Evolutionary conservation across 2,113 vertebrate genomes (phyloP).

Genomic region (Nothoprocta pentlandii): DNA sequence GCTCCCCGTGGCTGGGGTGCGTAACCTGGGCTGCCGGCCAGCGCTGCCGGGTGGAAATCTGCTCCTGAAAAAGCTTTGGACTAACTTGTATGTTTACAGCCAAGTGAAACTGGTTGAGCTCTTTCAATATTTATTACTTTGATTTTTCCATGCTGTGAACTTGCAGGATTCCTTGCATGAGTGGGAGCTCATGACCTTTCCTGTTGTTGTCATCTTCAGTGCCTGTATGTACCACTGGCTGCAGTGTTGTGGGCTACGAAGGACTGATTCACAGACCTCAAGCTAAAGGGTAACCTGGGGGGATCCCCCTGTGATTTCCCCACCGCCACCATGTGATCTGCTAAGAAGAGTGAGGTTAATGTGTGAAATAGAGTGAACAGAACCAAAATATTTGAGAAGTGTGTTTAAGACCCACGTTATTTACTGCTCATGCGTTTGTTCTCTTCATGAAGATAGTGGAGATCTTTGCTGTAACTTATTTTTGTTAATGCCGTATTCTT

Average conservation of each 20-base stretch:
- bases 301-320: not conserved
- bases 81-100: not conserved
- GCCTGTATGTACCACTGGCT: not conserved
- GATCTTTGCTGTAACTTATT: not conserved
- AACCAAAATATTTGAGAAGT: not conserved
- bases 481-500: not conserved
- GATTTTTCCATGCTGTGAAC: not conserved
- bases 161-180: not conserved
- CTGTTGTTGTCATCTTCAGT: not conserved
- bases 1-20: not conserved
- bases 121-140: not conserved
- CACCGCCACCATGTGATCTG: not conserved
- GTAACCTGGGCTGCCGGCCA: not conserved
- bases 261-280: not conserved
- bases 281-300: not conserved
- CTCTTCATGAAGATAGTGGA: not conserved
- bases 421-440: not conserved
- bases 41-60: not conserved
- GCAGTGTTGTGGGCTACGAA: not conserved
- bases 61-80: not conserved
- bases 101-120: not conserved
- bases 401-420: not conserved
- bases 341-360: not conserved
- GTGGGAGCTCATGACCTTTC: not conserved
- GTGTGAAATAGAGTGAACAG: not conserved